These are phyloP conservation scores for Nomada flava DNA, from an alignment of 2,888 invertebrate species.

Conservation along the genomic window DNA sequence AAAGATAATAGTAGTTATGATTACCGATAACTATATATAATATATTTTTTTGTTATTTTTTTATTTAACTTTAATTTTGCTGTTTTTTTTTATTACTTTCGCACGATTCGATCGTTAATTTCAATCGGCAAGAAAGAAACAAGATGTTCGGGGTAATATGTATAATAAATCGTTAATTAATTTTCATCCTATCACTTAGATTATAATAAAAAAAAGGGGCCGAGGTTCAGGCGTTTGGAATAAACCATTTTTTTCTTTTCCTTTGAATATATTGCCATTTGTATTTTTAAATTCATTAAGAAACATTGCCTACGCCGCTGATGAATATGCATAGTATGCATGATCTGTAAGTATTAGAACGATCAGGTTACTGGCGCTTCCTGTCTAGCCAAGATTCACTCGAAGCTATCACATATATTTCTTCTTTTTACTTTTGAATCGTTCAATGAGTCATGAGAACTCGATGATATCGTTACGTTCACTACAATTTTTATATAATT, in stretches of 20 bases:
- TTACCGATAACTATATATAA: neutral
- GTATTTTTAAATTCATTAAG: conserved; percentile 28
- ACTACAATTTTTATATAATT: neutral
- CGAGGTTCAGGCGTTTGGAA: conserved; percentile 58
- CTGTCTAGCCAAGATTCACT: conserved; percentile 35
- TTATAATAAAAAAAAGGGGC: conserved; percentile 48
- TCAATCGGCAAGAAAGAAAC: conserved; percentile 2
- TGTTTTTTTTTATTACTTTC: neutral
- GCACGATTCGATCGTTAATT: conserved; percentile 2
- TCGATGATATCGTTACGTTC: conserved; percentile 1
- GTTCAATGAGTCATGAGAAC: conserved; percentile 29
- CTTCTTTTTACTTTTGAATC: conserved; percentile 10
- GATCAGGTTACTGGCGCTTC: conserved; percentile 31
- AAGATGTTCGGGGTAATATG: conserved; percentile 20
- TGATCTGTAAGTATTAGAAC: conserved; percentile 9
- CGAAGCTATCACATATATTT: conserved; percentile 29
- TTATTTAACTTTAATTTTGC: neutral
- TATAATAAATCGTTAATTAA: conserved; percentile 19
- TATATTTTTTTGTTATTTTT: neutral
- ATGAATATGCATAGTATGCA: conserved; percentile 18
- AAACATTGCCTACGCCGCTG: conserved; percentile 22
- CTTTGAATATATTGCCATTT: conserved; percentile 3
- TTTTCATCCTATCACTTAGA: neutral
- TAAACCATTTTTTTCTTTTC: neutral
- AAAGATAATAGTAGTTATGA: conserved; percentile 4